Percentiles rank a stretch among this genome's conserved stretches.
phyloP scores from a whole-genome alignment of 2,113 vertebrate genomes.

The Vanacampus margaritifer region DNA sequence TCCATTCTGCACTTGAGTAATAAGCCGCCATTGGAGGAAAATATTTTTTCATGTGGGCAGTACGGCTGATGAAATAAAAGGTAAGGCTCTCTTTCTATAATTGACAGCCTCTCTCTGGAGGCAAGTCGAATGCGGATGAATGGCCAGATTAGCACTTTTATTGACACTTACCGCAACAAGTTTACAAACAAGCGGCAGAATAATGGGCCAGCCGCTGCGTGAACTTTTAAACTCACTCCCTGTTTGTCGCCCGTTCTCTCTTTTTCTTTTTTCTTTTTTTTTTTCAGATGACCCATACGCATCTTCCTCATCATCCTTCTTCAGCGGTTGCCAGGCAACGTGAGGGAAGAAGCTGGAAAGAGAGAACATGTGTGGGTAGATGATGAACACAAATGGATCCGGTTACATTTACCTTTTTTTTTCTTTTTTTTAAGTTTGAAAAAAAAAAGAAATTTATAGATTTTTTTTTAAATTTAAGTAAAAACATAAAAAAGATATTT shows the following conservation, averaged over 20 bases:
- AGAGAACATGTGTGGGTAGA: slow-evolving; percentile 64
- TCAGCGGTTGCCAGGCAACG: slow-evolving; percentile 69
- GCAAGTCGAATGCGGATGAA: slow-evolving; percentile 22
- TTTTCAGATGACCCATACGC: slow-evolving; percentile 43
- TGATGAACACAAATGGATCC: slow-evolving; percentile 33
- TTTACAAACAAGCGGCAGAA: slow-evolving; percentile 27
- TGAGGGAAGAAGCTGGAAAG: slow-evolving; percentile 44
- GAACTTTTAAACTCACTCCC: slow-evolving; percentile 10
- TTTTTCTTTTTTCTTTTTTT: not conserved
- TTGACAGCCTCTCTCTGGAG: slow-evolving; percentile 2
- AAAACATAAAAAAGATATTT: no score
- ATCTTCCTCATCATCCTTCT: slow-evolving; percentile 59
- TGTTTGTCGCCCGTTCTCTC: not conserved
- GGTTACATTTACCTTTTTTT: no score
- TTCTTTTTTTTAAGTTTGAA: no score
- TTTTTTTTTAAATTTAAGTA: no score
- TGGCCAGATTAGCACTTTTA: slow-evolving; percentile 9
- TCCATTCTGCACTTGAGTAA: not conserved
- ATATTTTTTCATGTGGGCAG: not conserved
- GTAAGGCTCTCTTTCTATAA: not conserved
- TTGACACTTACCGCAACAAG: slow-evolving; percentile 16
- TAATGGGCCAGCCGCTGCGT: slow-evolving; percentile 13
- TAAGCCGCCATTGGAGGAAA: not conserved
- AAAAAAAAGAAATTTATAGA: no score
- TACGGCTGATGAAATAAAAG: not conserved